Conservation (phyloP, 2,797 vertebrate genomes). For the Sus cebifrons region DNA sequence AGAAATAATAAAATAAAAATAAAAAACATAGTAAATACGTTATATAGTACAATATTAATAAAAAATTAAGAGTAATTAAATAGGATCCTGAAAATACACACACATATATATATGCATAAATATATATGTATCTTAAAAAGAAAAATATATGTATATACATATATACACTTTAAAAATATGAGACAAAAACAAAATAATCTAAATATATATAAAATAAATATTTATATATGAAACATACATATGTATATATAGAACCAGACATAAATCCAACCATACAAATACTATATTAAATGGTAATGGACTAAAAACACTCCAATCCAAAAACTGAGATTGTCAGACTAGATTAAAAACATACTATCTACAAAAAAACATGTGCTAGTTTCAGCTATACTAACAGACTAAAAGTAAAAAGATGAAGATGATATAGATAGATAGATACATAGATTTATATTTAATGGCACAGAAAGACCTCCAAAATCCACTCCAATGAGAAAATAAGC, state of each 20-base stretch:
- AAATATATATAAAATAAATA: too few species aligned
- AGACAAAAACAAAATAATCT: background rate
- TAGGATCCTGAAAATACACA: background rate
- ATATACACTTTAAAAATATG: background rate
- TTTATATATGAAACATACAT: background rate
- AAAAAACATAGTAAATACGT: background rate
- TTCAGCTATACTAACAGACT: background rate
- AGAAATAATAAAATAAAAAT: slow-evolving; percentile 1
- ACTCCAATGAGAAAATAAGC: background rate
- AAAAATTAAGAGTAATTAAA: background rate
- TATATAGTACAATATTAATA: background rate
- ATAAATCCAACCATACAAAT: background rate
- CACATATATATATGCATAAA: background rate
- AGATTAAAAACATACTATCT: background rate
- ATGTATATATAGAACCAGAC: background rate
- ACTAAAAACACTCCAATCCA: background rate
- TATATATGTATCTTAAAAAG: background rate
- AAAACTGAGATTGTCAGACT: background rate
- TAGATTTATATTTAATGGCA: background rate
- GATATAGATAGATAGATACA: too few species aligned
- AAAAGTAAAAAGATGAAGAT: background rate
- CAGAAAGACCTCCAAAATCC: background rate
- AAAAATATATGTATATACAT: background rate
- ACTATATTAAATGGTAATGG: background rate
- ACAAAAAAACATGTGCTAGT: background rate